phyloP scores from a whole-genome alignment of 2,888 invertebrate species.

The Ecdyonurus torrentis region DNA sequence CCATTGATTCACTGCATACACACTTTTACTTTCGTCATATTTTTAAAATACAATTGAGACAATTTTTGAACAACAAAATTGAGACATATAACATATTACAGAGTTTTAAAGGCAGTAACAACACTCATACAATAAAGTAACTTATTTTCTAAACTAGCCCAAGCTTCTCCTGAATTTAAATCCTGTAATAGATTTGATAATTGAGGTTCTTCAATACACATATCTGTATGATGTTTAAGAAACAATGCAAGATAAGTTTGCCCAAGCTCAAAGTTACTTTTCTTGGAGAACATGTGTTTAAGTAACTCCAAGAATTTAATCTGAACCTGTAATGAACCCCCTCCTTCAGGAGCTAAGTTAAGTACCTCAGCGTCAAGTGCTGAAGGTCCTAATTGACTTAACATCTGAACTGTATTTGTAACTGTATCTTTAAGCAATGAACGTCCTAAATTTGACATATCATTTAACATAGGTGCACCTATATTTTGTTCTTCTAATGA shows the following conservation, averaged over 20 bases:
- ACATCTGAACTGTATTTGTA: slow-evolving; percentile 36
- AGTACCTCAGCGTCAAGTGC: slow-evolving; percentile 77
- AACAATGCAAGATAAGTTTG: slow-evolving; percentile 82
- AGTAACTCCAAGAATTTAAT: slow-evolving; percentile 61
- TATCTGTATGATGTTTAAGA: slow-evolving; percentile 57
- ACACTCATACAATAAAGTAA: slow-evolving; percentile 59
- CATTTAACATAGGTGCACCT: slow-evolving; percentile 33
- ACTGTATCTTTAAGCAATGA: slow-evolving; percentile 34
- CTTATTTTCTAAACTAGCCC: slow-evolving; percentile 49
- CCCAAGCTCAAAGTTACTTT: slow-evolving; percentile 72
- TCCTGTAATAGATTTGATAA: slow-evolving; percentile 36
- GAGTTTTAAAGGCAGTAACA: slow-evolving; percentile 53
- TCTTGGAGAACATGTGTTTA: slow-evolving; percentile 48
- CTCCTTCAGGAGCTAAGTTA: slow-evolving; percentile 53
- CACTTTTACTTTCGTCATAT: too few relatives aligned
- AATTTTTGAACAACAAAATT: too few relatives aligned
- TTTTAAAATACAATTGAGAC: too few relatives aligned
- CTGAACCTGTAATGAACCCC: slow-evolving; percentile 54
- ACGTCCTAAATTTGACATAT: slow-evolving; percentile 51
- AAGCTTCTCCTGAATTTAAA: slow-evolving; percentile 43
- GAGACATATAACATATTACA: too few relatives aligned
- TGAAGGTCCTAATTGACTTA: slow-evolving; percentile 62
- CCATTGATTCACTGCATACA: too few relatives aligned
- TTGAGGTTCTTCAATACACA: slow-evolving; percentile 35
- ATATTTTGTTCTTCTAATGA: slow-evolving; percentile 26